Base-by-base conservation (phyloP, 1,140 invertebrate genomes). In the Pygmarrhopalites habei region DNA sequence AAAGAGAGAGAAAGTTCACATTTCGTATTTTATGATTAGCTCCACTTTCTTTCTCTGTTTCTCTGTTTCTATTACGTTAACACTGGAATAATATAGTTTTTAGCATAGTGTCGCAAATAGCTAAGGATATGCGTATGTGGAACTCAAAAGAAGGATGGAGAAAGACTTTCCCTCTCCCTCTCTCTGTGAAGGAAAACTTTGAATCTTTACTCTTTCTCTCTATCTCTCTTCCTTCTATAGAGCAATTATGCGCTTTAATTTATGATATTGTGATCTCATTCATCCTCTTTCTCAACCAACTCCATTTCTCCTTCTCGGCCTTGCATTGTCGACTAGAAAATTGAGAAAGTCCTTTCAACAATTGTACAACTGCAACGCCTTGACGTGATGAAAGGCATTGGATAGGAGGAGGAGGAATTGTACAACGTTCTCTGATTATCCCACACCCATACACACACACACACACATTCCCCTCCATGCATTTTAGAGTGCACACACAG, bases 191-290 rank as follows among this genome's bases (percentile, higher is more conserved):
- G 23, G 49, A 56, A 39, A 56, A 56, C 29, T 56, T 56, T 56
- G 30, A 41, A 56, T 35, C 30, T 39, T 56, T 56, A 25, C 30
- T 56, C 30, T 14, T n/a, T n/a, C 29, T 56, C 39, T 56, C 10
- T 21, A 56, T 35, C 30, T 39, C 39, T 56, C 5, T 23, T 56
- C 30, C 26, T 32, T 56, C 29, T 39, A 41, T 41, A 41, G 53
- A 56, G 30, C 29, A 56, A 56, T 56, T 56, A 56, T 56, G 53
- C 29, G 53, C 30, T 56, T 56, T 56, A 56, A 56, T 56, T 56
- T 56, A 56, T 56, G 53, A 32, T 56, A 39, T 56, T 56, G 53
- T 56, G 53, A 56, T 56, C 53, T 56, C 35, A 35, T 39, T 56
- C 53, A 35, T 39, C 21, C 53, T n/a, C 28, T 19, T 7, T 47